phyloP scores from a whole-genome alignment of 2,797 vertebrate genomes.

The Anguilla pacifica region DNA sequence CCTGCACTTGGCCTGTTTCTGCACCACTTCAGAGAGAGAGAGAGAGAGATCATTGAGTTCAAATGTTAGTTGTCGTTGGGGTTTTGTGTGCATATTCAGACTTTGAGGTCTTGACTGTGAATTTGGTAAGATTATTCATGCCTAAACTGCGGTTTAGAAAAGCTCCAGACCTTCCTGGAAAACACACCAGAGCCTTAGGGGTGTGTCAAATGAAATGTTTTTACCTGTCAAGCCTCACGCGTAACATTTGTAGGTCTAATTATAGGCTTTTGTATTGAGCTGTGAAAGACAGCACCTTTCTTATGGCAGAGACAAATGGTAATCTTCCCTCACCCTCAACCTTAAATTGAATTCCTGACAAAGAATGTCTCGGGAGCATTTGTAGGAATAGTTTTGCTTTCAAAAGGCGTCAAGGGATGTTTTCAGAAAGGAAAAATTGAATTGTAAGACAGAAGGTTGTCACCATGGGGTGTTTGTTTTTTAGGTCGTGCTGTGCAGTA shows the following conservation, averaged over 20 bases:
- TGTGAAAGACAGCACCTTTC: slow-evolving; percentile 4
- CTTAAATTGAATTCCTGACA: not conserved
- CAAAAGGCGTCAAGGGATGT: not conserved
- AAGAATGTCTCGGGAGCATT: not conserved
- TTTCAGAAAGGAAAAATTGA: not conserved
- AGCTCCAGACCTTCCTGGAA: slow-evolving; percentile 39
- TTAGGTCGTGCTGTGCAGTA: not conserved
- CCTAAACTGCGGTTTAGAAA: not conserved
- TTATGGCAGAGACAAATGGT: not conserved
- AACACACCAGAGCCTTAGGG: slow-evolving; percentile 59
- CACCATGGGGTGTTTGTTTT: not conserved
- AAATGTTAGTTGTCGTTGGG: not conserved
- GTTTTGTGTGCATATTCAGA: not conserved
- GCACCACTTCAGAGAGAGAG: not conserved
- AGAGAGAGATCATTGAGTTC: not conserved
- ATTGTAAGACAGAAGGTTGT: not conserved
- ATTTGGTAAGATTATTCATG: not conserved
- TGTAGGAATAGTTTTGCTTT: not conserved
- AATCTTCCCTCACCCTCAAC: slow-evolving; percentile 4
- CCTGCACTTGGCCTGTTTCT: not conserved
- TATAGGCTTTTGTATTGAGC: slow-evolving; percentile 43
- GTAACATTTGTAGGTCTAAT: slow-evolving; percentile 56
- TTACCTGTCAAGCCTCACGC: slow-evolving; percentile 54
- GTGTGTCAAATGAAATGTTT: slow-evolving; percentile 59
- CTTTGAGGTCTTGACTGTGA: not conserved